These are phyloP conservation scores for Oreochromis aureus DNA, from an alignment of 2,113 vertebrate genomes.

Conservation along the genomic window DNA sequence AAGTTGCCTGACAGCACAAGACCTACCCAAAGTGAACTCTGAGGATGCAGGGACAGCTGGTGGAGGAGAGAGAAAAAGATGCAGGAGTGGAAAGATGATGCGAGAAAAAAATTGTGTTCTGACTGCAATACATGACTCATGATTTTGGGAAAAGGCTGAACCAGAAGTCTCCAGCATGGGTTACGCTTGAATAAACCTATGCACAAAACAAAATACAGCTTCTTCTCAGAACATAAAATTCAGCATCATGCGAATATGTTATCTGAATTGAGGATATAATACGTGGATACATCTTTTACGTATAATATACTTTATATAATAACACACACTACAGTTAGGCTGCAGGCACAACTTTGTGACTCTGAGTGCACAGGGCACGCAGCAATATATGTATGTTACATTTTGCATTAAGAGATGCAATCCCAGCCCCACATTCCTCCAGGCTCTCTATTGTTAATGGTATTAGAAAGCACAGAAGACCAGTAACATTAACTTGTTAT, in stretches of 20 bases:
- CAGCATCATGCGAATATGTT: neutral
- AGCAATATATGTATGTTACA: conserved; percentile 17
- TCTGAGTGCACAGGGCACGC: conserved; percentile 13
- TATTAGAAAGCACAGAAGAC: conserved; percentile 53
- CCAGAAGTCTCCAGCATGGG: neutral
- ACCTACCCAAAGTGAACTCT: conserved; percentile 54
- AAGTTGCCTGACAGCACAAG: conserved; percentile 54
- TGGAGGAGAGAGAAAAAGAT: neutral
- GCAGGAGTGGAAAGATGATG: neutral
- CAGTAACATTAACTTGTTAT: conserved; percentile 65
- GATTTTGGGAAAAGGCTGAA: neutral
- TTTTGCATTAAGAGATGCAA: conserved; percentile 58
- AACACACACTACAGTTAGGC: neutral
- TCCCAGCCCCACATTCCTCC: conserved; percentile 38
- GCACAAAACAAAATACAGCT: neutral
- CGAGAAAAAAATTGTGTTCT: neutral
- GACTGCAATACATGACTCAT: conserved; percentile 2
- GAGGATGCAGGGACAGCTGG: conserved; percentile 52
- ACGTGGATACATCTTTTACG: neutral
- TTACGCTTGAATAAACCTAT: neutral
- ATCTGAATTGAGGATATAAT: neutral
- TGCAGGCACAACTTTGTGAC: conserved; percentile 12
- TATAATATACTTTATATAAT: neutral
- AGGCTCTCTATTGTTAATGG: conserved; percentile 51
- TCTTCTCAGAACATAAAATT: neutral